phyloP scores from a whole-genome alignment of 2,797 vertebrate species.

The Tragelaphus eurycerus region DNA sequence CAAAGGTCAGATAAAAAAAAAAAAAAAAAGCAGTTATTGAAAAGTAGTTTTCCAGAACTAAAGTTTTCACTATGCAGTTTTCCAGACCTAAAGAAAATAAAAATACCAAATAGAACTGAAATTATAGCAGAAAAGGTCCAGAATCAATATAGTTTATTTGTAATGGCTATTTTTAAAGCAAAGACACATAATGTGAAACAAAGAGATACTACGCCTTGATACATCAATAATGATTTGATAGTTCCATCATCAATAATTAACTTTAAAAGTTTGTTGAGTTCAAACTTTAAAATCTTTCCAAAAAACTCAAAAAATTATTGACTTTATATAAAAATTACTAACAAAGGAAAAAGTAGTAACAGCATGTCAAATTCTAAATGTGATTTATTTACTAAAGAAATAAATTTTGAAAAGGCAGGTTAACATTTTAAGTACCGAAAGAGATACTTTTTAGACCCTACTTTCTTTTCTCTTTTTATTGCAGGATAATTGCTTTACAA shows the following conservation, averaged over 20 bases:
- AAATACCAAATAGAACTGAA: constrained; percentile 31
- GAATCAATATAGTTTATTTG: not conserved
- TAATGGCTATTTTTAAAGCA: not conserved
- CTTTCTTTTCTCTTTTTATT: not conserved
- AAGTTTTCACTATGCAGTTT: not conserved
- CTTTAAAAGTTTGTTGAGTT: not conserved
- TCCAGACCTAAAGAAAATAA: not conserved
- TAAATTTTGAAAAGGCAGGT: not conserved
- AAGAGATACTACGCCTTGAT: not conserved
- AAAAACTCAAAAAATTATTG: not conserved
- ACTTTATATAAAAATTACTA: constrained; percentile 6
- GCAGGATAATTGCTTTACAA: not conserved
- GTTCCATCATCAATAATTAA: not conserved
- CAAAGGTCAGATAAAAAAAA: not conserved
- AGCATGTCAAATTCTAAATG: not conserved
- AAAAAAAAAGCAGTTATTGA: not conserved
- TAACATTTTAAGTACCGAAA: not conserved
- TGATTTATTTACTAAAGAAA: not conserved
- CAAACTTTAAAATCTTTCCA: not conserved
- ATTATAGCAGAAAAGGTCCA: not conserved
- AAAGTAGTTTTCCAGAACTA: not conserved
- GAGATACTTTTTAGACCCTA: not conserved
- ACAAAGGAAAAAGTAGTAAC: not conserved
- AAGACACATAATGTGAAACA: not conserved
- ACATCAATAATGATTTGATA: not conserved